Base-by-base conservation (phyloP, 2,888 invertebrate species). In the Crepidodera aurea region DNA sequence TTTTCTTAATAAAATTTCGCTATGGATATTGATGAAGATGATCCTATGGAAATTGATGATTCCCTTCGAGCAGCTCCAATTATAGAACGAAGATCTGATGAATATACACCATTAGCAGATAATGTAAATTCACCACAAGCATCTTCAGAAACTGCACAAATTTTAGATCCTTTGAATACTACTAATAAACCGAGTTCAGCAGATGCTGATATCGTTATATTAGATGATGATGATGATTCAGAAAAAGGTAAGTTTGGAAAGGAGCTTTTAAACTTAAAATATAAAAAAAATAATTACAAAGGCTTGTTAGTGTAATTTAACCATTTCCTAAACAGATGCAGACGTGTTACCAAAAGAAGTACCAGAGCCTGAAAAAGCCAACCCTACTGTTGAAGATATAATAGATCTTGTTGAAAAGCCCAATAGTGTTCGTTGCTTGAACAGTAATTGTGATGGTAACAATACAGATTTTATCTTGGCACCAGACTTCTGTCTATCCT, bases 381-480 rank as follows among this genome's bases (percentile, higher is more conserved):
- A 25, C 25, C 25, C 10, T 10, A 29, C 29, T 8, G 13, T 34
- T 13, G 34, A 72, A 60, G 79, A 77, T 48, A 69, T 79, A 16
- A 80, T 80, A 12, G 78, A 79, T 67, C 68, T 80, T 5, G 78
- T 79, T 5, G 71, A 76, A 12, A 71, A 73, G 55, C 69, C 71
- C 5, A 71, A 62, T 29, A 71, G 68, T 39, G 76, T 75, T 12
- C 81, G 82, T 66, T 88, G 88, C 67, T 82, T 88, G 5, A 89
- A 88, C 77, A 83, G 83, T 32, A 73, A 77, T 7, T 88, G 88
- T 70, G 68, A 70, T 0, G 84, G 83, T 16, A 25, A n/a, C 4
- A 62, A 39, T 25, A 25, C 46, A 39, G 76, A 81, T 27, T 80
- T 83, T 73, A 77, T 78, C 1, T 78, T 79, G 0, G 85, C 87